Evolutionary conservation across 2,888 invertebrate species (phyloP).

Genomic region (Macroteleia sp.): DNA sequence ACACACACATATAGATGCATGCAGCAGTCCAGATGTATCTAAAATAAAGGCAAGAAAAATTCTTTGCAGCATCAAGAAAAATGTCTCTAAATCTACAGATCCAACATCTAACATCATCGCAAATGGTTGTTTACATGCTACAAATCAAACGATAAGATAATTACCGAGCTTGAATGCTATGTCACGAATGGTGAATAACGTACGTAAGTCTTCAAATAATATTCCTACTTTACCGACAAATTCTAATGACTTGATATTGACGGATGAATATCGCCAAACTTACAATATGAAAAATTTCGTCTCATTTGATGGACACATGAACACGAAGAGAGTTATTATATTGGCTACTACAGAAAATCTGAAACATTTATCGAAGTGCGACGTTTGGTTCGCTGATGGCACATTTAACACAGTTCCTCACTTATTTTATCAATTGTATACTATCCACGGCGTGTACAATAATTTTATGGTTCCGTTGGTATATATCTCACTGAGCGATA

Average conservation of each 20-base stretch:
- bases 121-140: no score
- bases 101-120: no score
- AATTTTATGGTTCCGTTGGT: constrained; percentile 6
- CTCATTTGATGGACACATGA: neutral
- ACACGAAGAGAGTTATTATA: neutral
- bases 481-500: constrained; percentile 4
- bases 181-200: no score
- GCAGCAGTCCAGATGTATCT: no score
- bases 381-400: constrained; percentile 1
- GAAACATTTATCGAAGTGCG: neutral
- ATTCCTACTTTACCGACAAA: no score
- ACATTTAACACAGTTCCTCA: neutral
- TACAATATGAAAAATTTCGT: neutral
- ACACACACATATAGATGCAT: no score
- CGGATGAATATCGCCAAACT: neutral
- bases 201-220: no score
- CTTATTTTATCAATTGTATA: constrained; percentile 11
- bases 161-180: no score
- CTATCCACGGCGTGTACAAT: constrained; percentile 5
- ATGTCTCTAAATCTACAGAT: no score
- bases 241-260: neutral
- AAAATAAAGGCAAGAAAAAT: no score
- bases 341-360: neutral
- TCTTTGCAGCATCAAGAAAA: no score
- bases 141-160: no score